A percentile compares a stretch with the other conserved stretches of the same genome.
phyloP scores from a whole-genome alignment of 2,888 invertebrate species.

The Acrocera orbiculus region DNA sequence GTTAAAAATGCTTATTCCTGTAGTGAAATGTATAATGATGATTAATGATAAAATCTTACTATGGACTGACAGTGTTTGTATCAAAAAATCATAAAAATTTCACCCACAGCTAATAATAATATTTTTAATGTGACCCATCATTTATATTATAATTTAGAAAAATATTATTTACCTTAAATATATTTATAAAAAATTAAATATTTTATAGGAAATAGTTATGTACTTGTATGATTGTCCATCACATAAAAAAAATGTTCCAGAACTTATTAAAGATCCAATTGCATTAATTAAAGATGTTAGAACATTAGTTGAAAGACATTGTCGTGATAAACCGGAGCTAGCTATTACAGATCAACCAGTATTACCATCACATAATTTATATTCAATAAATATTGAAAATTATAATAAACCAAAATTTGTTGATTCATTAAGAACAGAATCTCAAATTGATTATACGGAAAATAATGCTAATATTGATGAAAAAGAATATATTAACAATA shows the following conservation, averaged over 20 bases:
- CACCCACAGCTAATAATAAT: too few relatives aligned
- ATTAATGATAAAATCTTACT: too few relatives aligned
- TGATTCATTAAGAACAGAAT: conserved; percentile 26
- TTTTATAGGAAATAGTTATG: conserved; percentile 61
- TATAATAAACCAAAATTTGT: conserved; percentile 26
- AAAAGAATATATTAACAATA: conserved; percentile 1
- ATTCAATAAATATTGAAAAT: conserved; percentile 16
- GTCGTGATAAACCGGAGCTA: conserved; percentile 65
- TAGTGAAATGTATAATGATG: too few relatives aligned
- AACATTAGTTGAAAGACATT: conserved; percentile 71
- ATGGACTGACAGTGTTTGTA: too few relatives aligned
- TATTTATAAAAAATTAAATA: too few relatives aligned
- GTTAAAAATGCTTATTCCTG: too few relatives aligned
- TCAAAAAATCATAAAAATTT: too few relatives aligned
- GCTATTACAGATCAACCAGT: conserved; percentile 74
- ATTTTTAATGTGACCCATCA: too few relatives aligned
- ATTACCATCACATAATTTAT: conserved; percentile 32
- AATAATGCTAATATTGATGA: neutral
- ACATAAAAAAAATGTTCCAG: conserved; percentile 82
- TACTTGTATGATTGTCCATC: conserved; percentile 79
- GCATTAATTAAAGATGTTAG: conserved; percentile 78
- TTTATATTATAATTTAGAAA: too few relatives aligned
- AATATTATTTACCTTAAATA: too few relatives aligned
- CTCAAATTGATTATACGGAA: too few relatives aligned
- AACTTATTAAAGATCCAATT: conserved; percentile 73